These are phyloP conservation scores for Drosophila cracens DNA, from an alignment of 2,888 invertebrate genomes.

Conservation along the genomic window DNA sequence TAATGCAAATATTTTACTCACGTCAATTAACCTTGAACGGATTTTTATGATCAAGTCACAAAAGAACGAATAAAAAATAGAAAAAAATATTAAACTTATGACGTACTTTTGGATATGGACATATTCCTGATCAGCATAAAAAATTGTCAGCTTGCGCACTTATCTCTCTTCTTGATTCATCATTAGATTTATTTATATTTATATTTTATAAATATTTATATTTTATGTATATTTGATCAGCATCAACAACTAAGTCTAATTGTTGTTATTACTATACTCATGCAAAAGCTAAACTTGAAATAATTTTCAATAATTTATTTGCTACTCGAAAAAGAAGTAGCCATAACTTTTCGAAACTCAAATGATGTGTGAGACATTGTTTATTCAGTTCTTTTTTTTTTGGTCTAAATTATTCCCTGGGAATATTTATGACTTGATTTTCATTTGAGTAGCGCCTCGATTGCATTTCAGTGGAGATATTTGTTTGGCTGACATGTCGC, in stretches of 20 bases:
- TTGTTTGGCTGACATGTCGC: slow-evolving; percentile 60
- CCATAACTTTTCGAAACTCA: slow-evolving; percentile 33
- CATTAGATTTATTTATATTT: neutral
- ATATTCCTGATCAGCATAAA: neutral
- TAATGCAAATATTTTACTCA: slow-evolving; percentile 57
- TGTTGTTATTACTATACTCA: neutral
- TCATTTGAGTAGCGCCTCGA: slow-evolving; percentile 36
- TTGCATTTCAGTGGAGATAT: slow-evolving; percentile 26
- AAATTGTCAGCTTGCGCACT: neutral
- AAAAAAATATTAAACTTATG: neutral
- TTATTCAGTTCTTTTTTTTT: neutral
- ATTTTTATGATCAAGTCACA: neutral
- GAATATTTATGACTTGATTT: slow-evolving; percentile 68
- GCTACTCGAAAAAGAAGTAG: slow-evolving; percentile 2
- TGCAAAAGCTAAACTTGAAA: neutral
- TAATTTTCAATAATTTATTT: neutral
- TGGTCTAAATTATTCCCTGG: slow-evolving; percentile 48
- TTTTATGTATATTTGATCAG: neutral
- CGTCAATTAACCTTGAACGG: slow-evolving; percentile 67
- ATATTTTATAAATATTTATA: neutral
- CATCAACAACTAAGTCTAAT: neutral
- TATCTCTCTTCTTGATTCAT: neutral
- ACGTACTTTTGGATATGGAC: neutral
- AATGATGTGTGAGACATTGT: slow-evolving; percentile 56
- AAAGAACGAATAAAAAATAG: neutral